Conservation (phyloP, 1,140 invertebrate species). For the Euglossa dilemma region DNA sequence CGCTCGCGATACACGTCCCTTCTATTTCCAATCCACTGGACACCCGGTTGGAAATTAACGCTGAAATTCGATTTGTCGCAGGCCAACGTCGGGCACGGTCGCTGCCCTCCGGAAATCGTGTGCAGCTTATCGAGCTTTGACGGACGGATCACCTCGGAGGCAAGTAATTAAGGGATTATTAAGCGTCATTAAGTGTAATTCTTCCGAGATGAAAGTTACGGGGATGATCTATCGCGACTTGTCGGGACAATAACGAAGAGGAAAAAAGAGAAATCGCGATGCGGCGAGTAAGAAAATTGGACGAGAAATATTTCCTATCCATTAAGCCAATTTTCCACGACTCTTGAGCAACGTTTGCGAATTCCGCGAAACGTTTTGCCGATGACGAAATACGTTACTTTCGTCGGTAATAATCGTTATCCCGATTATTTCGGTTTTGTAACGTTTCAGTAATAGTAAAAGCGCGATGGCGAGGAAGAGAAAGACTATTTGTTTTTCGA, state of each 20-base stretch:
- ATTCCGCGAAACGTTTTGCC: no score
- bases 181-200: slow-evolving; percentile 1
- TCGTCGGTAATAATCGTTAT: no score
- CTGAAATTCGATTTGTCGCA: neutral
- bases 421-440: no score
- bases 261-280: neutral
- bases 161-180: slow-evolving; percentile 6
- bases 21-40: neutral
- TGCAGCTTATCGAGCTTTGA: neutral
- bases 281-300: no score
- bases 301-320: no score
- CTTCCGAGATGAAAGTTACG: neutral
- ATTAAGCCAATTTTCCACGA: no score
- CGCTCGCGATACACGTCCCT: neutral
- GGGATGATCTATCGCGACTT: neutral
- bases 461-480: no score
- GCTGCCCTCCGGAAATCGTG: neutral
- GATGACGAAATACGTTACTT: no score
- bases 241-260: neutral
- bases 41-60: neutral
- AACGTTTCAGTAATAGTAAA: no score
- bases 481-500: no score
- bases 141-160: neutral
- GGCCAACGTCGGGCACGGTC: neutral
- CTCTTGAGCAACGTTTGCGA: no score